A percentile compares a stretch with the other conserved stretches of the same genome.
Conservation (phyloP, 2,113 vertebrate species). For the Fregata magnificens region DNA sequence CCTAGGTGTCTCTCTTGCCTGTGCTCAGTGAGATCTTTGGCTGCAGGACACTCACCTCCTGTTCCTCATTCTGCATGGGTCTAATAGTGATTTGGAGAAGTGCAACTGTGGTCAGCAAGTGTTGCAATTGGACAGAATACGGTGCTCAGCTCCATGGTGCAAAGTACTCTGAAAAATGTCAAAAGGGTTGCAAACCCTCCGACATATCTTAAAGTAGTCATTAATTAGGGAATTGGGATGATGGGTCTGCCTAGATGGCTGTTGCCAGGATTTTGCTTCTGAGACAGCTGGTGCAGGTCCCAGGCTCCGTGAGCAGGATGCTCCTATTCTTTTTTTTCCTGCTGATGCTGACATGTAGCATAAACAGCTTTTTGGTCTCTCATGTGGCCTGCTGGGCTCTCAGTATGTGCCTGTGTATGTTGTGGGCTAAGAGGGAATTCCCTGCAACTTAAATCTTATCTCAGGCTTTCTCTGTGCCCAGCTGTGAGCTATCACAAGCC, state of each 20-base stretch:
- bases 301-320: neutral
- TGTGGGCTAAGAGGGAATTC: neutral
- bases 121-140: neutral
- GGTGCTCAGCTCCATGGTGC: neutral
- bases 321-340: neutral
- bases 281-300: neutral
- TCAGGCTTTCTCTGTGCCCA: neutral
- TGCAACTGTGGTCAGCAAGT: neutral
- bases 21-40: neutral
- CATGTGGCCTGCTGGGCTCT: neutral
- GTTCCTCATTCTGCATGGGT: neutral
- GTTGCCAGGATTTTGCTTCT: neutral
- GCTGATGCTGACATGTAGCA: neutral
- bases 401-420: too few species aligned
- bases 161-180: neutral
- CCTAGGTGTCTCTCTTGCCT: neutral
- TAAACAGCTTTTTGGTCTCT: neutral
- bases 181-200: neutral
- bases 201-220: neutral
- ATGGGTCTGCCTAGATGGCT: neutral
- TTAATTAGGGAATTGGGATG: neutral
- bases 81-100: neutral
- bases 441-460: neutral
- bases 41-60: neutral
- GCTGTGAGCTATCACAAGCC: neutral